Conservation (phyloP, 2,113 vertebrate species). For the Prochilodus magdalenae region DNA sequence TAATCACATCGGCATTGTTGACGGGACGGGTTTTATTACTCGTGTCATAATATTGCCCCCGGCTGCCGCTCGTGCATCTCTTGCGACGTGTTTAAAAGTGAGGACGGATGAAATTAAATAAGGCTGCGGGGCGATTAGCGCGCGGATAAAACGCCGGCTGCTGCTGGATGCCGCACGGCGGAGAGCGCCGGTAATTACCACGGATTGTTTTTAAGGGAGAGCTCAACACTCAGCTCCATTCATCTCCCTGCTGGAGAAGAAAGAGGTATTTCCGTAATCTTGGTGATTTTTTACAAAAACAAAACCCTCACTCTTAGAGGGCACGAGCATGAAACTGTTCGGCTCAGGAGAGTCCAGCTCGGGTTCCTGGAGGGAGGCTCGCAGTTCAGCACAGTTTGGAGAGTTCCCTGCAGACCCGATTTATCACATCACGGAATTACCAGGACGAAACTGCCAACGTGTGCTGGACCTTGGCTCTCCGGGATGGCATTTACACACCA, state of each 20-base stretch:
- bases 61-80: constrained; percentile 39
- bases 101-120: constrained; percentile 45
- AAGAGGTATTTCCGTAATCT: background rate
- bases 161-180: constrained; percentile 23
- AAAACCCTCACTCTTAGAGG: background rate
- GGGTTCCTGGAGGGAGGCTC: background rate
- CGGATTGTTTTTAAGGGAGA: constrained; percentile 24
- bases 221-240: background rate
- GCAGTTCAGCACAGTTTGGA: background rate
- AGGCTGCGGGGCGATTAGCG: constrained; percentile 11
- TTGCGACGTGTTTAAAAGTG: constrained; percentile 36
- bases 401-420: background rate
- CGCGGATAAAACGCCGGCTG: constrained; percentile 34
- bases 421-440: background rate
- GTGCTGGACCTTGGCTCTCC: background rate
- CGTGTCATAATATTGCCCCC: constrained; percentile 57
- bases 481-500: too few species aligned
- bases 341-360: background rate
- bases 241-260: constrained; percentile 12
- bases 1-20: constrained; percentile 57
- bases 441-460: background rate
- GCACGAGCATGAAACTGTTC: background rate
- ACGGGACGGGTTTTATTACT: constrained; percentile 49
- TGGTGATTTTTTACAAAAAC: background rate
- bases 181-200: constrained; percentile 32